Evolutionary conservation across 2,888 invertebrate genomes (phyloP), one percentile per base, ranked within the genome.

Genomic region (Tiphia femorata): DNA sequence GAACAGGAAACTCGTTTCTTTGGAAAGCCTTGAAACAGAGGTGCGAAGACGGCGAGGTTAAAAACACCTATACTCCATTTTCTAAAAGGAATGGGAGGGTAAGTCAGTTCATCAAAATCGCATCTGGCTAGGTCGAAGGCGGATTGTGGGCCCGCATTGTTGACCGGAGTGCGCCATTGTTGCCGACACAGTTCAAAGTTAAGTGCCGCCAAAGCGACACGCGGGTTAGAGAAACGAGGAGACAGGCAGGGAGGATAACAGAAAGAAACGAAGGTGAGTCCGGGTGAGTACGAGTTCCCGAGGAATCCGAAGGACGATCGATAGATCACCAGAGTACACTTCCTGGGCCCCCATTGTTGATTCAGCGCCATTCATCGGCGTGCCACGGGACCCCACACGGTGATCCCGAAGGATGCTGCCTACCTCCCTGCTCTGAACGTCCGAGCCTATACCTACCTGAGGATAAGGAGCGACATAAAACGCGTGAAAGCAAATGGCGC

Each of bases 301-400:
- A 47, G 48, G 64, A 63, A 53, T 35, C 48, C 58, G 62, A 49
- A 68, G 67, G 62, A 67, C 66, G 72, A 76, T 75, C 73, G 72
- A 68, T 63, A 70, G 76, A 78, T 79, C 78, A 73, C 64, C 78
- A 71, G 76, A 76, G 78, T 77, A 76, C 71, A 80, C 77, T 80
- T 81, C 79, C 80, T 79, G 78, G 67, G 71, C 66, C 55, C 54
- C 68, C 66, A 70, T 74, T 72, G 70, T 70, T 68, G 67, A 62
- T 49, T 48, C 64, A 62, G 55, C 64, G 69, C 51, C 65, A 67
- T 68, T 64, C 58, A 66, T 63, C 67, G 66, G 59, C 62, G 58
- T 55, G 64, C 62, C 64, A 58, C 51, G 52, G 55, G 80, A 80
- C 80, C 80, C 79, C 80, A 81, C 80, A 81, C 78, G 80, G 76